Evolutionary conservation across 2,888 invertebrate genomes (phyloP).

Genomic region (Nomada lathburiana): DNA sequence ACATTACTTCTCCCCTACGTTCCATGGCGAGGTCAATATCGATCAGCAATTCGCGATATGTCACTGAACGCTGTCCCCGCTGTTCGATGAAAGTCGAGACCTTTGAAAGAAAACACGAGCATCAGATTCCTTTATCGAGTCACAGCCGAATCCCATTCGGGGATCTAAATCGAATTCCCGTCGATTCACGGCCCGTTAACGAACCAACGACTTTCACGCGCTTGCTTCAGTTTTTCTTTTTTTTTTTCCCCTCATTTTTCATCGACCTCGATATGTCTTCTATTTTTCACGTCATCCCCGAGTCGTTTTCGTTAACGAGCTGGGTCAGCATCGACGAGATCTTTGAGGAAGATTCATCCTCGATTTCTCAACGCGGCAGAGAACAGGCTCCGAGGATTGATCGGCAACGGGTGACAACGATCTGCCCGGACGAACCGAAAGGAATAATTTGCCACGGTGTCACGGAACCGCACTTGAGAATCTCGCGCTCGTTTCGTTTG

Average conservation of each 20-base stretch:
- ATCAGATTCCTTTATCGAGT: conserved; percentile 61
- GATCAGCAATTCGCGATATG: conserved; percentile 51
- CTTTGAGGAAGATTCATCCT: conserved; percentile 34
- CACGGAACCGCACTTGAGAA: not conserved
- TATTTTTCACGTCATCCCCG: conserved; percentile 14
- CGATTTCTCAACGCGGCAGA: conserved; percentile 29
- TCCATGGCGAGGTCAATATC: conserved; percentile 18
- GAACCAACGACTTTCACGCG: conserved; percentile 30
- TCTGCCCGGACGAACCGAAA: not conserved
- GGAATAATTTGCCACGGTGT: not conserved
- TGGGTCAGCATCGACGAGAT: conserved; percentile 45
- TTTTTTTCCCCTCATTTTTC: not conserved
- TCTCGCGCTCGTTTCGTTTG: not conserved
- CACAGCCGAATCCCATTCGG: conserved; percentile 57
- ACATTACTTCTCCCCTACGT: conserved; percentile 30
- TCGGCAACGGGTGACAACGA: conserved; percentile 1
- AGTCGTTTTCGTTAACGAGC: conserved; percentile 45
- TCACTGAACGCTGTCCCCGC: conserved; percentile 34
- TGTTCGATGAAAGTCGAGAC: conserved; percentile 33
- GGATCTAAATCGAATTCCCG: conserved; percentile 37
- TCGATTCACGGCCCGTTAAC: conserved; percentile 54
- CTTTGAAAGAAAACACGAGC: conserved; percentile 35
- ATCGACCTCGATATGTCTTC: conserved; percentile 63
- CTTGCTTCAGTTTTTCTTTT: conserved; percentile 11
- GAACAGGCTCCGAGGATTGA: conserved; percentile 42